A percentile compares a stretch with the other conserved stretches of the same genome.
Evolutionary conservation across 2,888 invertebrate genomes (phyloP).

Genomic region (Troides aeacus): DNA sequence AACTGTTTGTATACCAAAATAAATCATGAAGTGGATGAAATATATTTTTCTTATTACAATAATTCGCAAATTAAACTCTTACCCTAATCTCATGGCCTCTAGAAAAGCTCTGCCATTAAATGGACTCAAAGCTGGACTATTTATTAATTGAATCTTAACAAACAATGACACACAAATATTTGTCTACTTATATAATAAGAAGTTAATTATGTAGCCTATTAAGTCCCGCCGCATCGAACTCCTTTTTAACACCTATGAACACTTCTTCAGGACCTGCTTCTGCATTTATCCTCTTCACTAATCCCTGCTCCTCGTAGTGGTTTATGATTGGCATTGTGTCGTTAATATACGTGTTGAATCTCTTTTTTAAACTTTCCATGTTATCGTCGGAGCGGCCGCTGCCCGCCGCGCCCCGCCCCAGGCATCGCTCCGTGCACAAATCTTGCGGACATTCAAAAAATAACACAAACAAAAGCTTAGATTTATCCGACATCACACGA

Average conservation of each 20-base stretch:
- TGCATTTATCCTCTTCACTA: slow-evolving; percentile 89
- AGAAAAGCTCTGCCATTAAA: slow-evolving; percentile 5
- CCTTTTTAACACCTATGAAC: slow-evolving; percentile 77
- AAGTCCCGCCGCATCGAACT: slow-evolving; percentile 67
- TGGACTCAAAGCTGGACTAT: slow-evolving; percentile 15
- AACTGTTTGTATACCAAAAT: no score
- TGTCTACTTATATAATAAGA: slow-evolving; percentile 40
- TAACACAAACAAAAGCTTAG: slow-evolving; percentile 91
- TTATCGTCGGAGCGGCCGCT: slow-evolving; percentile 98
- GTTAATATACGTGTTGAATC: slow-evolving; percentile 90
- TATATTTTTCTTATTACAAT: slow-evolving; percentile 9
- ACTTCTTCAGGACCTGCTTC: slow-evolving; percentile 84
- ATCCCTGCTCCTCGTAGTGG: slow-evolving; percentile 84
- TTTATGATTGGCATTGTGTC: slow-evolving; percentile 95
- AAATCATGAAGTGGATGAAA: neutral
- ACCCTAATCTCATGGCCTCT: slow-evolving; percentile 25
- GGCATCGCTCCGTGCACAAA: slow-evolving; percentile 91
- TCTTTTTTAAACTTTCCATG: slow-evolving; percentile 89
- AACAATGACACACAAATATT: slow-evolving; percentile 35
- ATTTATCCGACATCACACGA: slow-evolving; percentile 89
- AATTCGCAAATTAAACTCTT: slow-evolving; percentile 13
- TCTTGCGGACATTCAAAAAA: slow-evolving; percentile 94
- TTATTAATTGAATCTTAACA: slow-evolving; percentile 13
- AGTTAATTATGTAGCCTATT: slow-evolving; percentile 50
- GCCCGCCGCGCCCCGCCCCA: slow-evolving; percentile 91